Percentiles rank a stretch among this genome's conserved stretches.
Evolutionary conservation across 2,888 invertebrate genomes (phyloP).

Genomic region (Mantis religiosa): DNA sequence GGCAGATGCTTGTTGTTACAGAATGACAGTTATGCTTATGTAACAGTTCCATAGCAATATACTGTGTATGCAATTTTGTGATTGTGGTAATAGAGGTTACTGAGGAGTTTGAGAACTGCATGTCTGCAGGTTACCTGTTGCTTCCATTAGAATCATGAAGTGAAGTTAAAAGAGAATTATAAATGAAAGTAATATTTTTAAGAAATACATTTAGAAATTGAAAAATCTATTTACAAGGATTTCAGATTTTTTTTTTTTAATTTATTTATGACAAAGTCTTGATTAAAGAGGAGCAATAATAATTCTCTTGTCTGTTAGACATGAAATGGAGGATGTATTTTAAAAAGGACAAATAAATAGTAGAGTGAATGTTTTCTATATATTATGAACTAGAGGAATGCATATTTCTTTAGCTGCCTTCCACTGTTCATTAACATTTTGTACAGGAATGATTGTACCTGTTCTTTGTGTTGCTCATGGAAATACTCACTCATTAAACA

Average conservation of each 20-base stretch:
- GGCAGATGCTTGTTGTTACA: too few relatives aligned
- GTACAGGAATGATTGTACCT: not conserved
- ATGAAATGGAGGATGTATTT: not conserved
- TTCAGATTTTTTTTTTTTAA: not conserved
- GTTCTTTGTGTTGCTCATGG: not conserved
- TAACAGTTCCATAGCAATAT: too few relatives aligned
- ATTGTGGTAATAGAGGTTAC: not conserved
- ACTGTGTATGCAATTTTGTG: not conserved
- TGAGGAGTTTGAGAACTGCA: not conserved
- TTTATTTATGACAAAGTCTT: not conserved
- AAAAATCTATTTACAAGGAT: not conserved
- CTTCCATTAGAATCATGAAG: not conserved
- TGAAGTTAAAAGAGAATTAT: not conserved
- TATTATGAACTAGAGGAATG: not conserved
- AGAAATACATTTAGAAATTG: not conserved
- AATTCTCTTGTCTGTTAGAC: not conserved
- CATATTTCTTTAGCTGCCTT: not conserved
- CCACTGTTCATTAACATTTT: not conserved
- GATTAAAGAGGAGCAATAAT: not conserved
- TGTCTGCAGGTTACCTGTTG: not conserved
- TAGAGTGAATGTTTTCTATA: not conserved
- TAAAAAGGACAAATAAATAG: not conserved
- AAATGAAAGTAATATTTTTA: not conserved
- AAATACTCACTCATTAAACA: not conserved
- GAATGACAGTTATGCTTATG: too few relatives aligned